Base-by-base conservation (phyloP, 2,113 vertebrate species). In the Alethe castanea region DNA sequence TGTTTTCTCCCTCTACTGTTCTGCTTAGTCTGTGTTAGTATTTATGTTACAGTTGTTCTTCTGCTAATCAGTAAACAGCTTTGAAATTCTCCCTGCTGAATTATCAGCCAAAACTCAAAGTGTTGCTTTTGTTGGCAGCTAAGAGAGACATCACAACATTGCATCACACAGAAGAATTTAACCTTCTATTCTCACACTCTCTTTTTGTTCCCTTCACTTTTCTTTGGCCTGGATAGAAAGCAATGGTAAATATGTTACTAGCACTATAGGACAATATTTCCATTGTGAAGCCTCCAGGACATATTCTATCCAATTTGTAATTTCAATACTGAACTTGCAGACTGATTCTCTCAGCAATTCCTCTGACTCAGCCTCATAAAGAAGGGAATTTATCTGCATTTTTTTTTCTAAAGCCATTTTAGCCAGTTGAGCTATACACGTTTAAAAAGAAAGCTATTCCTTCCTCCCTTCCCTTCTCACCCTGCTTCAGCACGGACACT, bases 81-180 rank as follows among this genome's bases (percentile, higher is more conserved):
- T 94, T 95, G 66, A 90, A 94, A 96, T 59, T 77, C 67, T 84
- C 73, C 65, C 82, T 29, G 71, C 2, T 67, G 69, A 90, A 61
- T 80, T 86, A 95, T 52, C 76, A 88, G 67, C 64, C 71, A 94
- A 90, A 91, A 86, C 81, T 78, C 44, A 52, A 81, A 95, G 56
- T 11, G 19, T 45, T 70, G 82, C 36, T 78, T 90, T 96, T 74
- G 67, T 81, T 94, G 93, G 92, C 90, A 94, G 64, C 69, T 66
- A 79, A 40, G 31, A 88, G 40, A 64, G 67, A 88, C 91, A 94
- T 78, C 90, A 74, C 79, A 94, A 67, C 60, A 64, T 31, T 59
- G 48, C 14, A 23, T 38, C 74, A 64, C 15, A 83, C 19, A 59
- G 67, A 90, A 93, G 25, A 1, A 0, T 80, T 88, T 36, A 56